Evolutionary conservation across 2,113 vertebrate genomes (phyloP), one percentile per base, ranked within the genome.

Genomic region (Emberiza fucata): DNA sequence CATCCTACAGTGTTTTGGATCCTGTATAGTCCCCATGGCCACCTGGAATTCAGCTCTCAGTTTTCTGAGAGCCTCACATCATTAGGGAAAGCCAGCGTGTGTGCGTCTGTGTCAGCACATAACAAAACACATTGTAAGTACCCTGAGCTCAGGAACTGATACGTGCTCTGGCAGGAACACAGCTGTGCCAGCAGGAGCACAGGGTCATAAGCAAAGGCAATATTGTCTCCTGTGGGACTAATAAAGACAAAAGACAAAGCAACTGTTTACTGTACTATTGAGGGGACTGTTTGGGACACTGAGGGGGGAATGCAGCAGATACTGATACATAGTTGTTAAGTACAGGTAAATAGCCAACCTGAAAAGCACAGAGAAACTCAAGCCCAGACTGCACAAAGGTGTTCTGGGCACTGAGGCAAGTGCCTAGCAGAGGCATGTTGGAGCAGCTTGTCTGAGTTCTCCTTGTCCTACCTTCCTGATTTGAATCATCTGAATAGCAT

Each of bases 161-260:
- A 89, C 73, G 93, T 96, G 95, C 94, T 96, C 94, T 97, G 96
- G 95, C 93, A 91, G 86, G 80, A 81, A 39, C 88, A 92, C 50
- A 87, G 89, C 87, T 56, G 37, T 89, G 71, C 91, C 89, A 97
- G 89, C 61, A 48, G 64, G 81, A 95, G 93, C 70, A 57, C 78
- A 65, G 86, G 95, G 93, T 95, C 81, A 92, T 19, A 87, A 95
- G 91, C 73, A 91, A 91, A 92, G 69, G 92, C 94, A 96, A 92
- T 89, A 89, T 85, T 94, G 81, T 94, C 83, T 95, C 89, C 91
- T 81, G 77, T 40, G 94, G 78, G 92, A 84, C 83, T 85, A 97
- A 95, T 97, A 89, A 92, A 95, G 77, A 71, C 69, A 84, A 83
- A 94, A 89, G 88, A 94, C 92, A 96, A 95, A 97, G 77, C 83